Evolutionary conservation across 1,140 invertebrate genomes (phyloP), one percentile per base, ranked within the genome.

Genomic region (Rhopalosiphum maidis): DNA sequence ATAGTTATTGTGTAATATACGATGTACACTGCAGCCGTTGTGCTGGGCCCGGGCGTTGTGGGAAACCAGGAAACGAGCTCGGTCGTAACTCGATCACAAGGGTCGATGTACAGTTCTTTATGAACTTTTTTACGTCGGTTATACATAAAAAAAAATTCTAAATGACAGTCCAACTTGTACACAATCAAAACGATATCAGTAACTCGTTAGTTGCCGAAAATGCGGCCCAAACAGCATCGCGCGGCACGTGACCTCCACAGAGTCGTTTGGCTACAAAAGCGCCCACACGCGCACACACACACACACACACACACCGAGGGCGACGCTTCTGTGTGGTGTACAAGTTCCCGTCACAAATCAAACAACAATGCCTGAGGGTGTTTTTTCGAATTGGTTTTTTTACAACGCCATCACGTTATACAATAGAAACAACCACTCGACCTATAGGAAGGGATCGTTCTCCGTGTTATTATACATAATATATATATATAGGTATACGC

Each of bases 151-250:
- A 46, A 88, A 88, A 86, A 86, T 43, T 43, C 86, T 30, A 46
- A 90, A 90, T 18, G 54, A 43, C 89, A 35, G 54, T 68, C 4
- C 15, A 43, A 90, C 55, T 60, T 68, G 77, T 82, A 83, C 82
- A 54, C 91, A 54, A 93, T 93, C 91, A 93, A 93, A 93, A 93
- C 82, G 68, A 68, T 93, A 93, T 93, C 91, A 85, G 91, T 93
- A 54, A 82, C 91, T 93, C 91, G 91, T 93, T 93, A 93, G 91
- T 43, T 30, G 30, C 46, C n/a, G 48, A 85, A 93, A 92, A n/a
- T 37, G 60, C 3, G 89, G 22, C 88, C 15, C 48, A 15, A 55
- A 91, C 60, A 60, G 60, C 90, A 55, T 18, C 37, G 54, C 48
- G 37, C 41, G 48, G 46, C 91, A 82, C 91, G 60, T 91, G 48